These are phyloP conservation scores for Eueremaeus valkanovi DNA, from an alignment of 2,888 invertebrate species.

Conservation along the genomic window DNA sequence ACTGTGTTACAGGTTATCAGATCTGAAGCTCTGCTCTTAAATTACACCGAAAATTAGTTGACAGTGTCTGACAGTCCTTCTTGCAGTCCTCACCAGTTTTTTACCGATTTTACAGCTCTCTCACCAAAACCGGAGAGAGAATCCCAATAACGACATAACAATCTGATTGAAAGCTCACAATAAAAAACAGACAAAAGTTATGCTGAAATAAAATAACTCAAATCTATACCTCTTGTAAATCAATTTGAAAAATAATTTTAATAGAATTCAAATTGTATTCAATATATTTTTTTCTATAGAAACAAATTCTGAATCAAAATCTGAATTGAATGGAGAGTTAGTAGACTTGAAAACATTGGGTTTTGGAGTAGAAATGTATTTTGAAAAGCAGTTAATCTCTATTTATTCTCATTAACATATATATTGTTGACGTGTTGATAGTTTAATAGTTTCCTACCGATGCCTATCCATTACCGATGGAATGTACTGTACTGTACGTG, in stretches of 20 bases:
- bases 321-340: not conserved
- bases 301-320: not conserved
- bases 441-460: not conserved
- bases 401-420: not conserved
- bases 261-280: too few species aligned
- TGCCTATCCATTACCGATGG: not conserved
- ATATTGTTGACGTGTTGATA: not conserved
- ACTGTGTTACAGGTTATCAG: too few species aligned
- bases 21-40: not conserved
- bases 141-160: too few species aligned
- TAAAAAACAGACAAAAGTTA: too few species aligned
- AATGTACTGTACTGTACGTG: too few species aligned
- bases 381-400: not conserved
- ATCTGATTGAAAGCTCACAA: too few species aligned
- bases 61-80: not conserved
- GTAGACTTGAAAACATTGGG: not conserved
- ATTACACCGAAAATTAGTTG: not conserved
- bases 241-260: too few species aligned
- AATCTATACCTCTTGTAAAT: too few species aligned
- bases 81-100: not conserved
- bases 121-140: not conserved
- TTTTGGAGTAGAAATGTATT: too few species aligned
- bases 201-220: too few species aligned
- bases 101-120: not conserved
- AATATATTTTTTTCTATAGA: too few species aligned